Evolutionary conservation across 1,140 invertebrate species (phyloP).

Genomic region (Asbolus verrucosus): DNA sequence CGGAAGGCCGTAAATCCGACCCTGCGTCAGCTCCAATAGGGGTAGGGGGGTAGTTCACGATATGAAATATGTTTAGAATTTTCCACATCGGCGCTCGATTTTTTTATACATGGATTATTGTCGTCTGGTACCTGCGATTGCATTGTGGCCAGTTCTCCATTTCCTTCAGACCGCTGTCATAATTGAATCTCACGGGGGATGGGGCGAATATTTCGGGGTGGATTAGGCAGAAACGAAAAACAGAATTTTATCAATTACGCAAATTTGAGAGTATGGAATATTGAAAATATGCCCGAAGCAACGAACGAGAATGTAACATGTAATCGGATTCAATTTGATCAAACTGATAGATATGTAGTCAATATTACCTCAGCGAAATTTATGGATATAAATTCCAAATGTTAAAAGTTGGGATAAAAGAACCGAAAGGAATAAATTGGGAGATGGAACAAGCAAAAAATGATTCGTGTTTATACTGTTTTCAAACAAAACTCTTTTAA

Average conservation of each 20-base stretch:
- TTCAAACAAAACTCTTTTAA: constrained; percentile 11
- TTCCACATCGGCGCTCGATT: constrained; percentile 23
- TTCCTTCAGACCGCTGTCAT: neutral
- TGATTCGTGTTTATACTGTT: neutral
- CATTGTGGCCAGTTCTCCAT: constrained; percentile 29
- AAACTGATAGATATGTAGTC: constrained; percentile 34
- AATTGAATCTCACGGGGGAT: constrained; percentile 3
- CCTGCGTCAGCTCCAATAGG: constrained; percentile 13
- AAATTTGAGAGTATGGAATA: constrained; percentile 42
- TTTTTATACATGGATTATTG: constrained; percentile 43
- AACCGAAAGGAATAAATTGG: constrained; percentile 25
- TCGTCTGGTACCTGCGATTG: constrained; percentile 37
- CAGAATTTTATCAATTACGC: constrained; percentile 40
- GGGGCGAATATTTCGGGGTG: constrained; percentile 6
- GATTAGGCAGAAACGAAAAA: constrained; percentile 29
- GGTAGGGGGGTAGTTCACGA: neutral
- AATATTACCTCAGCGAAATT: constrained; percentile 28
- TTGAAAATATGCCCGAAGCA: constrained; percentile 28
- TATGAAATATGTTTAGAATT: constrained; percentile 42
- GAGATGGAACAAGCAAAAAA: constrained; percentile 10
- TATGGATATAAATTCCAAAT: constrained; percentile 35
- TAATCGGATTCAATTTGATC: constrained; percentile 42
- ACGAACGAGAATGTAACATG: constrained; percentile 32
- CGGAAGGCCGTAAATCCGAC: constrained; percentile 29
- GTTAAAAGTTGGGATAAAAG: constrained; percentile 26